A percentile compares a stretch with the other conserved stretches of the same genome.
These are phyloP conservation scores for Oasisia sp. DNA, from an alignment of 2,888 invertebrate species.

Conservation along the genomic window DNA sequence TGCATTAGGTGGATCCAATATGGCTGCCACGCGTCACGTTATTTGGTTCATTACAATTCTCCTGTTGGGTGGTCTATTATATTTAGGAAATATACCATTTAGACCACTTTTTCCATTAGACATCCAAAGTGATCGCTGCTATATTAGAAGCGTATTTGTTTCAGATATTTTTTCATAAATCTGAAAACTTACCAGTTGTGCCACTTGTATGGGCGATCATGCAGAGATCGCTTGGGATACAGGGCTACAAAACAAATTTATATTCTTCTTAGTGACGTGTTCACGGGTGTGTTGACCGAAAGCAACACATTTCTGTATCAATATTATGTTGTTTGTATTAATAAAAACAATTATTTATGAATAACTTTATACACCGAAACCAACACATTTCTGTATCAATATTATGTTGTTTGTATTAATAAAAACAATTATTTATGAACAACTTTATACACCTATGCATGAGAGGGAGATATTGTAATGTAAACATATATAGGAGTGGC, in stretches of 20 bases:
- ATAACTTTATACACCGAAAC: no score
- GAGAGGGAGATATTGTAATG: neutral
- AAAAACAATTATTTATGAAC: neutral
- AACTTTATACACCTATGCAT: no score
- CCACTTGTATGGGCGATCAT: slow-evolving; percentile 93
- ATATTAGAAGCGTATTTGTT: neutral
- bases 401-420: neutral
- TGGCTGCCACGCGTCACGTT: no score
- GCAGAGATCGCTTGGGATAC: neutral
- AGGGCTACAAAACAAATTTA: neutral
- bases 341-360: neutral
- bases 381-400: neutral
- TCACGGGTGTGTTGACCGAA: neutral
- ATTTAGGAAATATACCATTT: neutral
- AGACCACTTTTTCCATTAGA: neutral
- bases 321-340: neutral
- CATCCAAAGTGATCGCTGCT: neutral
- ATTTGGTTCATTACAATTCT: no score
- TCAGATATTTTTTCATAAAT: neutral
- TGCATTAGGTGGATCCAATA: no score
- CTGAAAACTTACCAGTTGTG: slow-evolving; percentile 61
- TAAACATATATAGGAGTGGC: neutral
- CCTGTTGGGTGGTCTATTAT: neutral
- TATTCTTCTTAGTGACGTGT: no score
- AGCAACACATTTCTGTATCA: neutral